Evolutionary conservation across 2,797 vertebrate species (phyloP), one percentile per base, ranked within the genome.

Genomic region (Acipenser transmontanus): DNA sequence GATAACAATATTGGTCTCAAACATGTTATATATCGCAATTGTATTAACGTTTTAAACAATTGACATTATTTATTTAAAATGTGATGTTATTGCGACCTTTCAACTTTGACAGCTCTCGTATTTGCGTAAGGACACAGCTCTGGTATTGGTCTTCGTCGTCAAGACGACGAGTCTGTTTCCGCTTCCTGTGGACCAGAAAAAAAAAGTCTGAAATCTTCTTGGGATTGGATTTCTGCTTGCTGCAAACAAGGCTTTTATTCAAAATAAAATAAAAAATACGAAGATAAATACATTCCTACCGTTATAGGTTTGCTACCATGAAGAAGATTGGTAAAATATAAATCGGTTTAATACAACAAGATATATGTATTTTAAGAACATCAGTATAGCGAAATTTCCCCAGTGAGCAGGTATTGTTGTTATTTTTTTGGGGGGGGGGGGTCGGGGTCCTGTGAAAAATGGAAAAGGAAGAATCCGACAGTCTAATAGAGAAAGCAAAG

Each of bases 401-500:
- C 34, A 34, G 34, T 34, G 3, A 34, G 34, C 34, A 34, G 34
- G 34, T 34, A 34, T 34, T 54, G n/a, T 54, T 54, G 51, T 54
- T 34, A 3, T 12, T 61, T 48, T 56, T 8, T n/a, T 10, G 61
- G 12, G n/a, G 7, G 48, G n/a, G 7, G 10, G 4, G 62, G n/a
- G n/a, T n/a, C n/a, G n/a, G 14, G 34, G 49, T 11, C 57, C 54
- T 2, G 49, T 20, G 12, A 64, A 62, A 78, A 60, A 88, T 88
- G 86, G 88, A 91, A 66, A 90, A 85, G 79, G 87, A 85, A 11
- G 89, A 91, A 56, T 85, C 88, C 1, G 86, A 92, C 76, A 81
- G 89, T 74, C 76, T 92, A 71, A 83, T 92, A 66, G 88, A 91
- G 75, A 91, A 90, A 81, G 91, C 91, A 17, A 91, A 92, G 77